A percentile compares a stretch with the other conserved stretches of the same genome.
Conservation (phyloP, 2,797 vertebrate species). For the Hipposideros larvatus region DNA sequence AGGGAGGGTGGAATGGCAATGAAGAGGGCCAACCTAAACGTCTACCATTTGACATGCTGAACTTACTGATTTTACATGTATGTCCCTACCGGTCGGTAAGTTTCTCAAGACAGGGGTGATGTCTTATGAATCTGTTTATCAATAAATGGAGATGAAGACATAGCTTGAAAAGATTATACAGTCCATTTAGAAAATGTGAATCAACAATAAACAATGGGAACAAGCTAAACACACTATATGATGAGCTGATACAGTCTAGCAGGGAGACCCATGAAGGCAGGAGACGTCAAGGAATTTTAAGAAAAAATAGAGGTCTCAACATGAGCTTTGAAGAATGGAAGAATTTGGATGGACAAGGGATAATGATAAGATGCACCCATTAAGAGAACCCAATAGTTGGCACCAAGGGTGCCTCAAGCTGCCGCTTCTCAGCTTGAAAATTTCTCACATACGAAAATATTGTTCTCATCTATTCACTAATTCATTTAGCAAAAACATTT, state of each 20-base stretch:
- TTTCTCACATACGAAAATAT: background rate
- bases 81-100: background rate
- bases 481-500: background rate
- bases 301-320: background rate
- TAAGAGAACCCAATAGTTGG: background rate
- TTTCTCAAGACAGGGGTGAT: rapidly evolving
- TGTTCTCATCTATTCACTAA: background rate
- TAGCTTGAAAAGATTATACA: background rate
- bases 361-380: background rate
- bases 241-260: background rate
- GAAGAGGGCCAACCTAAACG: background rate
- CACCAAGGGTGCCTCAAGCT: background rate
- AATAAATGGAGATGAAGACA: background rate
- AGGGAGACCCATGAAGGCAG: background rate
- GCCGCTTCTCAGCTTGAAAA: background rate
- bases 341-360: background rate
- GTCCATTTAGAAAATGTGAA: background rate
- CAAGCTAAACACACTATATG: background rate
- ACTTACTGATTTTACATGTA: background rate
- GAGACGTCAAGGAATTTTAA: background rate
- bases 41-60: background rate
- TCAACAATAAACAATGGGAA: background rate
- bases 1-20: background rate
- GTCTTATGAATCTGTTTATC: background rate
- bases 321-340: background rate